Evolutionary conservation across 2,797 vertebrate genomes (phyloP), one percentile per base, ranked within the genome.

Genomic region (Hydrolagus colliei): DNA sequence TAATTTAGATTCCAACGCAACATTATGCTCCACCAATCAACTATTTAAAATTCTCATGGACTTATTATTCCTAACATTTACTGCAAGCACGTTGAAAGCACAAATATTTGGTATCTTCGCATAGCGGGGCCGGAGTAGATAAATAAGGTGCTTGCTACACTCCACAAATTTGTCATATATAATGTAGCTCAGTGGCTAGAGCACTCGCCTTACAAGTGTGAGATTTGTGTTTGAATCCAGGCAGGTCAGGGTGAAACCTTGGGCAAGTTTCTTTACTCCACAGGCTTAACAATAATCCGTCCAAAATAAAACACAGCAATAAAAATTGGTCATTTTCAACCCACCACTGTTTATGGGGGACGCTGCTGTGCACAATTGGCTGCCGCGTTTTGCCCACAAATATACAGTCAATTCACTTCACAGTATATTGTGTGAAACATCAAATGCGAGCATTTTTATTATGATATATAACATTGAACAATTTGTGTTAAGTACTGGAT

Each of bases 1-100:
- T 93, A 93, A 93, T 93, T 94, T 92, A 91, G 88, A 89, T 88
- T 91, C 87, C 89, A 89, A 20, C 79, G 93, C 93, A 90, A 88
- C 89, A 94, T 92, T 88, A 87, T 90, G 88, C 87, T 87, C 90
- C 91, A 90, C 91, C 91, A 89, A 88, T 91, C 90, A 87, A 88
- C 91, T 91, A 90, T 90, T 90, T 89, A 88, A 90, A 89, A 90
- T 90, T 91, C 92, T 93, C 92, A 88, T 90, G 92, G 90, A 92
- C 88, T 91, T 89, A 90, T 93, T 92, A 92, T 90, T 90, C 90
- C 88, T 72, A 67, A 90, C 89, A 92, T 93, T 94, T 93, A 94
- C 89, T 92, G 89, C 85, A 67, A 87, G 87, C 91, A 92, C 91
- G 91, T 92, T 93, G 91, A 90, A 89, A 89, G 71, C 89, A 87